phyloP scores from a whole-genome alignment of 2,113 vertebrate genomes.

The Platichthys flesus region DNA sequence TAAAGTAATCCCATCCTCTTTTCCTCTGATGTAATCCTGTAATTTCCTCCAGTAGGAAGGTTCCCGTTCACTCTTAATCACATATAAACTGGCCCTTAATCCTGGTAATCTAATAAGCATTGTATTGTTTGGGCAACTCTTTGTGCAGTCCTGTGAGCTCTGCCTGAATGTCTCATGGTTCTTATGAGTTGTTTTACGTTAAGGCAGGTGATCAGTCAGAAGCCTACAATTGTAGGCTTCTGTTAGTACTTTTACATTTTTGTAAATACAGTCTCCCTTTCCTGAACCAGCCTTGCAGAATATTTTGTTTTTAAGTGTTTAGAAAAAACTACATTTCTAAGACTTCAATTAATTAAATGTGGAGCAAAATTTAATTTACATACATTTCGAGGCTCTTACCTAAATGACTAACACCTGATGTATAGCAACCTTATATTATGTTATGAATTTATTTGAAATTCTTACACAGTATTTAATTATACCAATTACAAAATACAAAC shows the following conservation, averaged over 20 bases:
- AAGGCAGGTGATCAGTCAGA: background rate
- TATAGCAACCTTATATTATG: background rate
- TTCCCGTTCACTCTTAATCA: constrained; percentile 56
- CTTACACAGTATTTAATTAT: background rate
- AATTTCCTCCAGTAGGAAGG: constrained; percentile 51
- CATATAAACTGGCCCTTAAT: constrained; percentile 51
- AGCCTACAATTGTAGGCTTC: background rate
- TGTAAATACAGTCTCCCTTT: too few relatives aligned
- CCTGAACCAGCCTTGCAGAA: too few relatives aligned
- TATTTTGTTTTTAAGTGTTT: too few relatives aligned
- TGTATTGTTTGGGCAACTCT: constrained; percentile 35
- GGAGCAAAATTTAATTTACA: background rate
- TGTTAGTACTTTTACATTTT: background rate
- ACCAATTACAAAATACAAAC: background rate
- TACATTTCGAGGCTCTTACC: background rate
- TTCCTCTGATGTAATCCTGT: constrained; percentile 61
- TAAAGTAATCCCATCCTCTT: constrained; percentile 41
- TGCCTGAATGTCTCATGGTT: background rate
- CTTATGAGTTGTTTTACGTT: background rate
- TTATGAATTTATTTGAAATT: background rate
- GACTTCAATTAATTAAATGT: background rate
- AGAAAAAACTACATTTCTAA: background rate
- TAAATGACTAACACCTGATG: background rate
- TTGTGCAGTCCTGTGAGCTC: background rate
- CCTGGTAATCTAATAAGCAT: constrained; percentile 59